These are phyloP conservation scores for Jaculus jaculus DNA, from an alignment of 2,113 vertebrate genomes.

Conservation along the genomic window DNA sequence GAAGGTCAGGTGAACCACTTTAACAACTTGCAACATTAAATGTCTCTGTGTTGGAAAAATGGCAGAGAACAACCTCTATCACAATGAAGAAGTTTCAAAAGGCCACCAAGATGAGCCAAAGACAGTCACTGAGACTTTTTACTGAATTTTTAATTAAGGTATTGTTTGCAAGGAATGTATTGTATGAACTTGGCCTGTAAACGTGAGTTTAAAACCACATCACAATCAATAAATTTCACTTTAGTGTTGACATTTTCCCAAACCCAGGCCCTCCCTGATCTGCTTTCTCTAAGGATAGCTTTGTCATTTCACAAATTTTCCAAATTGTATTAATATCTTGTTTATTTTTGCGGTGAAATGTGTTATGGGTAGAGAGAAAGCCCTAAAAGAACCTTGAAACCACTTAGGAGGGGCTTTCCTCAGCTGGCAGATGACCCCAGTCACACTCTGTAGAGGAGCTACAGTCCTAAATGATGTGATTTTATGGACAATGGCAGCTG, in stretches of 20 bases:
- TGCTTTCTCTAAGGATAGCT: neutral
- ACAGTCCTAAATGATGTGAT: neutral
- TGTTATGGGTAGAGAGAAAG: neutral
- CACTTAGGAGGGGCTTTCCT: neutral
- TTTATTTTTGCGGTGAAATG: neutral
- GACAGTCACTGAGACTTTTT: neutral
- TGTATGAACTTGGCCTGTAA: neutral
- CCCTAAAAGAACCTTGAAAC: neutral
- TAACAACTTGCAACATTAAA: conserved; percentile 29
- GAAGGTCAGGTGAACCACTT: neutral
- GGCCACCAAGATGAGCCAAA: neutral
- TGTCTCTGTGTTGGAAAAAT: neutral
- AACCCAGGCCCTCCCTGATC: neutral
- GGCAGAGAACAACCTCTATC: neutral
- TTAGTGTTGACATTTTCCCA: neutral
- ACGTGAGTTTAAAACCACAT: neutral
- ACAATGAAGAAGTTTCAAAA: neutral
- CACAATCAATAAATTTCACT: neutral
- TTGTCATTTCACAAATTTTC: conserved; percentile 12
- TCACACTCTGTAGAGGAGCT: neutral
- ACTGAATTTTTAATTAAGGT: neutral
- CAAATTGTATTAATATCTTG: neutral
- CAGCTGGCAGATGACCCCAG: neutral
- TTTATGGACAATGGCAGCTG: neutral
- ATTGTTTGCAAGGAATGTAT: neutral